Evolutionary conservation across 2,113 vertebrate species (phyloP), one percentile per base, ranked within the genome.

Genomic region (Pluvialis apricaria): DNA sequence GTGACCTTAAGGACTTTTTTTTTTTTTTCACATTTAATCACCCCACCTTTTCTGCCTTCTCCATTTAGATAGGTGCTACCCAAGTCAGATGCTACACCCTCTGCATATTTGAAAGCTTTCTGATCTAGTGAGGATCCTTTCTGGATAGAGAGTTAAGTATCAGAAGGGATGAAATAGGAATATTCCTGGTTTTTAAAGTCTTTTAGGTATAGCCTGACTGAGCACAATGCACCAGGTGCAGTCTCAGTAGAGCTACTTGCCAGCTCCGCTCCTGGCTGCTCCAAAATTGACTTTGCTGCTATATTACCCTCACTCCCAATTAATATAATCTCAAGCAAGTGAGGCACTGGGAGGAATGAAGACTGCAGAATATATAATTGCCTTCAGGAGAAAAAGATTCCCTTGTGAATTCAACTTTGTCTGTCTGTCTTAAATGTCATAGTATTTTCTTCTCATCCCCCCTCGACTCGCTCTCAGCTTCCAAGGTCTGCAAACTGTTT

Each of bases 301-400:
- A 5, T 89, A 82, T 66, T 87, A 79, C 12, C 38, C 52, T 80
- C 6, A 5, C 80, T 81, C 70, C 31, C 89, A 96, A 92, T 87
- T 81, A 96, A 72, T 31, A 75, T 73, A 95, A 85, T 94, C 71
- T 94, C n/a, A 45, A 88, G 38, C 64, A 98, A 97, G 83, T 78
- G 85, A 96, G 69, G 61, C 81, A 95, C 38, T 97, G 28, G 57
- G 71, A 92, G 68, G 62, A 97, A 97, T 83, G 36, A 90, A 97
- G 60, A 88, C 20, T 64, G 94, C 95, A 96, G 94, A 96, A 95
- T 97, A 75, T 68, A 86, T 88, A 95, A 97, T 92, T 97, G 82
- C 90, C 87, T 96, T 96, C 20, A 47, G 85, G 38, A 97, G 84
- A 76, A 97, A 92, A 96, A 86, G 38, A 58, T 95, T 91, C 51